These are phyloP conservation scores for Ellobium chinense DNA, from an alignment of 2,888 invertebrate species.

Conservation along the genomic window DNA sequence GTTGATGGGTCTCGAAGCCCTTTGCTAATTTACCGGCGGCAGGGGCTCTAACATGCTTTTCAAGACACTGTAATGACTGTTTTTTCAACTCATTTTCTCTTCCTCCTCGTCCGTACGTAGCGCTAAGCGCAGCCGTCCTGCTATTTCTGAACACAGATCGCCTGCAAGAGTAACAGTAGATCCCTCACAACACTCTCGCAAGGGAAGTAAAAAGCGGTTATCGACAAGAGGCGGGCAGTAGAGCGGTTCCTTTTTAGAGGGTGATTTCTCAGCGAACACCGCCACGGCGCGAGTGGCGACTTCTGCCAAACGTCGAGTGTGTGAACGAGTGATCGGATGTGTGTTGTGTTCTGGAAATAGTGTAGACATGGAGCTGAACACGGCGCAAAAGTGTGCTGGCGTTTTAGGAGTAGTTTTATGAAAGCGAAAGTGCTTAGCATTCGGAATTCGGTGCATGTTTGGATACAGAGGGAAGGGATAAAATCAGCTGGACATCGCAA, in stretches of 20 bases:
- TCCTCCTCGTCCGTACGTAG: too few species aligned
- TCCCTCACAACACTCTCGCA: neutral
- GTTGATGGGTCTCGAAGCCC: neutral
- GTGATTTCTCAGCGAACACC: conserved; percentile 28
- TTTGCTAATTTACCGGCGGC: too few species aligned
- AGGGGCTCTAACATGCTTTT: too few species aligned
- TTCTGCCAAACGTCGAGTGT: conserved; percentile 29
- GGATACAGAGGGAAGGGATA: neutral
- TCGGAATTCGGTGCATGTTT: neutral
- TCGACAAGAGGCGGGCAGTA: neutral
- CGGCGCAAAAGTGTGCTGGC: neutral
- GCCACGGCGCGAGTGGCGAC: conserved; percentile 28
- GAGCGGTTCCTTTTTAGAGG: conserved; percentile 22
- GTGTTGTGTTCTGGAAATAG: neutral
- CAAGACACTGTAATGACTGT: too few species aligned
- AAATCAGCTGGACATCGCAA: conserved; percentile 17
- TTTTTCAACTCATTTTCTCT: too few species aligned
- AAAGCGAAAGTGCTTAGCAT: neutral
- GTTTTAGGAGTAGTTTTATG: neutral
- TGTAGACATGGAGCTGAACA: neutral
- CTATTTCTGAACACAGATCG: neutral
- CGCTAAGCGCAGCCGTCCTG: neutral
- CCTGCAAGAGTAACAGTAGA: neutral
- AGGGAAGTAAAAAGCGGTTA: neutral
- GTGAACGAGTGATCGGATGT: neutral